phyloP scores from a whole-genome alignment of 1,140 invertebrate genomes.

The Drosophila simulans region DNA sequence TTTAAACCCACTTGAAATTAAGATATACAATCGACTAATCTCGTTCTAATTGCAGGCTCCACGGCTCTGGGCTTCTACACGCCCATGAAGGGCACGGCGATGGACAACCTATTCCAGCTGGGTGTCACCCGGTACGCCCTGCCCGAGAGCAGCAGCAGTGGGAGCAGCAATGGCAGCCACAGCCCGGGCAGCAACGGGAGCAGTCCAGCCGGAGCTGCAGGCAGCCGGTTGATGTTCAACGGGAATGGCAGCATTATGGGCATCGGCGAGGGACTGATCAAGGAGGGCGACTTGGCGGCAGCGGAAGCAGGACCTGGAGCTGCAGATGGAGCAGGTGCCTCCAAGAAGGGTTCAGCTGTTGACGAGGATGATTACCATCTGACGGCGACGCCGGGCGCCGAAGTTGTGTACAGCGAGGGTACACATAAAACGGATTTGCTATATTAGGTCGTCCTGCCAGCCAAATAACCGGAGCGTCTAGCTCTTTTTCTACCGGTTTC shows the following conservation, averaged over 20 bases:
- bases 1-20: not conserved
- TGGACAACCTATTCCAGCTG: conserved; percentile 87
- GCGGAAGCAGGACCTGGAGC: conserved; percentile 13
- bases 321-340: conserved; percentile 28
- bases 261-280: conserved; percentile 61
- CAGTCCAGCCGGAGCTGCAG: conserved; percentile 39
- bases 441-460: conserved; percentile 84
- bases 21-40: not conserved
- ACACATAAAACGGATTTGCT: conserved; percentile 87
- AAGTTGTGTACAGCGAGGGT: conserved; percentile 87
- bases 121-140: conserved; percentile 86
- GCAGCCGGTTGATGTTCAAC: conserved; percentile 35
- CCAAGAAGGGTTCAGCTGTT: conserved; percentile 29
- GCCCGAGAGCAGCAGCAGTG: conserved; percentile 52
- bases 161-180: conserved; percentile 41
- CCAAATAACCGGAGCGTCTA: not conserved
- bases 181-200: conserved; percentile 54
- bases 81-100: conserved; percentile 86
- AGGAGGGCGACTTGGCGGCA: conserved; percentile 19
- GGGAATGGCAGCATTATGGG: conserved; percentile 63
- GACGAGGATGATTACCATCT: conserved; percentile 85
- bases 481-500: conserved; percentile 5
- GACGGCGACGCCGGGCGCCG: conserved; percentile 85
- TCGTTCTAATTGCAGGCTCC: conserved; percentile 66
- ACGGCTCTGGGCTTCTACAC: conserved; percentile 87